Evolutionary conservation across 2,888 invertebrate species (phyloP).

Genomic region (Drosophila atripex): DNA sequence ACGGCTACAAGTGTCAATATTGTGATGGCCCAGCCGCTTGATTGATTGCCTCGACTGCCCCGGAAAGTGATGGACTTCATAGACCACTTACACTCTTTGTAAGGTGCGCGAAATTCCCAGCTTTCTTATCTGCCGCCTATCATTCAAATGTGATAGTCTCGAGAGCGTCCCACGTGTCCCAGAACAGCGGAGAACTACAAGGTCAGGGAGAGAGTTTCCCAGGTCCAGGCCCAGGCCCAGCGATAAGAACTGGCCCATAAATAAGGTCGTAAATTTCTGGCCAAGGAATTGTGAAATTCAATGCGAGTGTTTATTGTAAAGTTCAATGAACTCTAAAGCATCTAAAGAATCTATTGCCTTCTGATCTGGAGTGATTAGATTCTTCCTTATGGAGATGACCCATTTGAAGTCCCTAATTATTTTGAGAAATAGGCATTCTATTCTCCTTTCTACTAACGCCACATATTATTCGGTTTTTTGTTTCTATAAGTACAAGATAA

Average conservation of each 20-base stretch:
- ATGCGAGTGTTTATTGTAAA: neutral
- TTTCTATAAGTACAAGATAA: conserved; percentile 37
- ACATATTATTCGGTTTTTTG: conserved; percentile 16
- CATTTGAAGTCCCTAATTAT: neutral
- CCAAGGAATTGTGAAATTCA: conserved; percentile 1
- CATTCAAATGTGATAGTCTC: conserved; percentile 21
- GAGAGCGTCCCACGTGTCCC: conserved; percentile 41
- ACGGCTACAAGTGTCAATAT: conserved; percentile 77
- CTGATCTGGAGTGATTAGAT: neutral
- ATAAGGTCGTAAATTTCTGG: conserved; percentile 3
- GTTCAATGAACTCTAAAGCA: conserved; percentile 21
- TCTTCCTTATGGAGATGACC: neutral
- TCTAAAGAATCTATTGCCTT: neutral
- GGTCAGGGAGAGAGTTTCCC: conserved; percentile 25
- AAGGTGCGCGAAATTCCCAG: conserved; percentile 1
- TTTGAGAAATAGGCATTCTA: neutral
- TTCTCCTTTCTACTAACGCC: conserved; percentile 8
- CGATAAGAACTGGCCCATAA: conserved; percentile 30
- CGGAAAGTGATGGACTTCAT: neutral
- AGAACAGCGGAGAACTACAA: conserved; percentile 13
- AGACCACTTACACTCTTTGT: neutral
- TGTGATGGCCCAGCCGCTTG: conserved; percentile 60
- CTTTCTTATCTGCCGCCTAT: conserved; percentile 32
- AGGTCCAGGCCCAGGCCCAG: conserved; percentile 11
- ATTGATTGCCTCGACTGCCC: conserved; percentile 52